Percentiles rank a stretch among this genome's conserved stretches.
Evolutionary conservation across 2,797 vertebrate species (phyloP).

Genomic region (Propithecus perrieri): DNA sequence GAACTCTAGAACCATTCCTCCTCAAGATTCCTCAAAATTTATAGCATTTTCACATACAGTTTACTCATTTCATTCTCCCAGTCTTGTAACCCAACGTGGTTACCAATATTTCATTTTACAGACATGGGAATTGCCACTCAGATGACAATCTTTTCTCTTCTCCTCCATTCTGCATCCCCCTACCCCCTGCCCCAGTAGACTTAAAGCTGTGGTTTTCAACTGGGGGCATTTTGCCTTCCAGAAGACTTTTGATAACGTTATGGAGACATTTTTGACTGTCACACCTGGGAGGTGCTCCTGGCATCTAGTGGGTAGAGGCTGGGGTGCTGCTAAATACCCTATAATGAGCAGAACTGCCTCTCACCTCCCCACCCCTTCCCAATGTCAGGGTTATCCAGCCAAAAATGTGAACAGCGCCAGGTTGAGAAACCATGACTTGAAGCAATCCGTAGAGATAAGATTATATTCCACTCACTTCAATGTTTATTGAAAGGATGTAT

Average conservation of each 20-base stretch:
- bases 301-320: not conserved
- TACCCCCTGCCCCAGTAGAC: not conserved
- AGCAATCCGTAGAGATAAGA: not conserved
- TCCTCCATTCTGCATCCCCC: not conserved
- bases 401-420: not conserved
- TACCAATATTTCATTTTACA: not conserved
- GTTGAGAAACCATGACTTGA: not conserved
- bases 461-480: slow-evolving; percentile 58
- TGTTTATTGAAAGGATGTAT: slow-evolving; percentile 80
- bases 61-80: not conserved
- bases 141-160: not conserved
- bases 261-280: not conserved
- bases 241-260: not conserved
- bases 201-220: not conserved
- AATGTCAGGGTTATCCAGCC: accelerated
- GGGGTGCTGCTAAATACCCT: not conserved
- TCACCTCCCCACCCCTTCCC: accelerated
- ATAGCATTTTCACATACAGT: not conserved
- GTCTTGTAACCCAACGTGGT: not conserved
- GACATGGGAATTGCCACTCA: not conserved
- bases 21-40: not conserved
- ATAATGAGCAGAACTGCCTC: too few species aligned
- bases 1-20: not conserved
- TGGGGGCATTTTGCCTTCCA: too few species aligned
- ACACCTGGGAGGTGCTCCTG: not conserved